Conservation (phyloP, 2,888 invertebrate species). For the Oligia latruncula region DNA sequence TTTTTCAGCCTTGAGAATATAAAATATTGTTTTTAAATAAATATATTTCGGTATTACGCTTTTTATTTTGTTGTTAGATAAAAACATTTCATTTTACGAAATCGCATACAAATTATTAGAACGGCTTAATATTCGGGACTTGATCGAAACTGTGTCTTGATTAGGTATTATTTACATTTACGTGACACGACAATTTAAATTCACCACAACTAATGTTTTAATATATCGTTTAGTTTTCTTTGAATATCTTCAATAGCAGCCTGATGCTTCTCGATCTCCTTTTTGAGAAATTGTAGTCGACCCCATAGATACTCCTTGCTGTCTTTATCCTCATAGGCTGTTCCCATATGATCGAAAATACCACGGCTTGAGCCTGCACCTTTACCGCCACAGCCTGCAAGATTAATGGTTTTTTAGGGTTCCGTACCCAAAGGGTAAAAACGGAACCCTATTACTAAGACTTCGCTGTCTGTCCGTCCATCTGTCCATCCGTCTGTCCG, state of each 20-base stretch:
- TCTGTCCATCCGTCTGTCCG: too few species aligned
- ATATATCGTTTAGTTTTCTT: background rate
- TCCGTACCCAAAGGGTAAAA: too few species aligned
- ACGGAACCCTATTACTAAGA: too few species aligned
- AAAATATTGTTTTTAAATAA: background rate
- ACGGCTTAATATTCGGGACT: background rate
- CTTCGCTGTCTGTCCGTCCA: too few species aligned
- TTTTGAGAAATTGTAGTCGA: too few species aligned
- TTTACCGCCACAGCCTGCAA: too few species aligned
- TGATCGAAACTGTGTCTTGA: background rate
- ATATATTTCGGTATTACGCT: background rate
- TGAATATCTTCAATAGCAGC: slow-evolving; percentile 12
- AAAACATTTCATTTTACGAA: background rate
- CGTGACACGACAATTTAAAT: background rate
- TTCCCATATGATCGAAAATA: too few species aligned
- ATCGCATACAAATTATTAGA: background rate
- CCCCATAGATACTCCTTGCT: too few species aligned
- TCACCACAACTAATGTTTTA: background rate
- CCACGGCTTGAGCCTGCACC: too few species aligned
- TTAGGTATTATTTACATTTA: background rate
- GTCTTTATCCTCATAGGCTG: too few species aligned
- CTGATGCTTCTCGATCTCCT: slow-evolving; percentile 19
- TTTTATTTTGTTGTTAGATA: background rate
- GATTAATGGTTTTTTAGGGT: too few species aligned
- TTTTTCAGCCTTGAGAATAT: background rate